Evolutionary conservation across 2,797 vertebrate genomes (phyloP), one percentile per base, ranked within the genome.

Genomic region (Antennarius maculatus): DNA sequence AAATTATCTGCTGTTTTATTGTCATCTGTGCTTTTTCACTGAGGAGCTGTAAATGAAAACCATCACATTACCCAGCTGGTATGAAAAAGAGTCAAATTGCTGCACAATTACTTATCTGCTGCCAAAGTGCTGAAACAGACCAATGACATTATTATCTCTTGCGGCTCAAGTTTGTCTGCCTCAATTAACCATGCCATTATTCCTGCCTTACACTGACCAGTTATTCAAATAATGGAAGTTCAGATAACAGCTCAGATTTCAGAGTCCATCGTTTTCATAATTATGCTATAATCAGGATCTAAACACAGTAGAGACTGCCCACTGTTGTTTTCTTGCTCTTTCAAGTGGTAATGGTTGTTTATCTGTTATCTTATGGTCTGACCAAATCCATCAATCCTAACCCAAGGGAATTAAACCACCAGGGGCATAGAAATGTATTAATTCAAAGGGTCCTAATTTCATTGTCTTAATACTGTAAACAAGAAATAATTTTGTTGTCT

Each of bases 101-200:
- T 49, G 66, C 65, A 68, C 41, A 76, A 53, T 75, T 59, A 66
- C 51, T 29, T 37, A 69, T 77, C 60, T 71, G 66, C 68, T 41
- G 66, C 80, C 47, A 63, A 45, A 50, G 52, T 10, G 46, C 61
- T 62, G 55, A 71, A 54, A 68, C 67, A 75, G 45, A 79, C 31
- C 58, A 64, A 77, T 74, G 54, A 54, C 74, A 80, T 74, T 46
- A 72, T 71, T 76, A 64, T 62, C 60, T 76, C 39, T 67, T 53
- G 57, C 37, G 7, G 55, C 71, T 70, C 66, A 55, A 64, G 61
- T 81, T 64, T 80, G 76, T 74, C 70, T 49, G 39, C 43, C 53
- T 68, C 64, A 81, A 72, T 85, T 86, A 84, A 53, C 49, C 50
- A n/a, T 10, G 45, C 29, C 1, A 69, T 80, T 73, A 65, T 71